Conservation (phyloP, 2,888 invertebrate species). For the Electrophaes corylata region DNA sequence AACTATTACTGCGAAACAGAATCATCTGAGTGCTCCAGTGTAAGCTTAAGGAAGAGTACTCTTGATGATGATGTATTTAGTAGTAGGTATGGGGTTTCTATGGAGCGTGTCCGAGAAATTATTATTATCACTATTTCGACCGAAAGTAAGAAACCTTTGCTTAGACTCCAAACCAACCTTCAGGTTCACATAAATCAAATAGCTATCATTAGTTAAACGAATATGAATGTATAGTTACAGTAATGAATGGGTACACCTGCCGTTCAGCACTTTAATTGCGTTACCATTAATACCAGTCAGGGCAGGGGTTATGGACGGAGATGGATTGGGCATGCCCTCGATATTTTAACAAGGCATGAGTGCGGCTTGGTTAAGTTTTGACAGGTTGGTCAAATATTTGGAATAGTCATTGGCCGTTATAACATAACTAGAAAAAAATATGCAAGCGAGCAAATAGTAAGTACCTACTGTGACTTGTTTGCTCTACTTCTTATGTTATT, state of each 20-base stretch:
- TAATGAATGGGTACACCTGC: constrained; percentile 61
- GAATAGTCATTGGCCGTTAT: not conserved
- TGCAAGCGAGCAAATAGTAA: too few species aligned
- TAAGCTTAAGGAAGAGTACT: too few species aligned
- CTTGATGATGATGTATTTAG: too few species aligned
- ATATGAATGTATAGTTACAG: constrained; percentile 30
- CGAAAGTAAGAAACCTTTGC: too few species aligned
- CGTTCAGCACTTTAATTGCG: constrained; percentile 76
- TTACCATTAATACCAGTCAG: constrained; percentile 69
- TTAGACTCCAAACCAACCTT: too few species aligned
- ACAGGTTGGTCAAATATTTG: constrained; percentile 22
- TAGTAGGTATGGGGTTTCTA: too few species aligned
- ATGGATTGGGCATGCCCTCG: constrained; percentile 63
- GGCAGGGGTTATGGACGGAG: constrained; percentile 68
- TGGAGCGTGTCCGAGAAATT: too few species aligned
- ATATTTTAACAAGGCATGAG: constrained; percentile 53
- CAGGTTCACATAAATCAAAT: constrained; percentile 21
- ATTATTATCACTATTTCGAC: too few species aligned
- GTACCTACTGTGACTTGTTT: too few species aligned
- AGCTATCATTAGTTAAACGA: constrained; percentile 17
- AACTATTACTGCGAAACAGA: too few species aligned
- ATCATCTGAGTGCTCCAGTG: too few species aligned
- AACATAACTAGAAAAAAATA: not conserved
- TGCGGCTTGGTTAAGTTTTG: constrained; percentile 19
- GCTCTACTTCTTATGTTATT: not conserved